A percentile compares a stretch with the other conserved stretches of the same genome.
Conservation (phyloP, 2,113 vertebrate species). For the Toxotes jaculatrix region DNA sequence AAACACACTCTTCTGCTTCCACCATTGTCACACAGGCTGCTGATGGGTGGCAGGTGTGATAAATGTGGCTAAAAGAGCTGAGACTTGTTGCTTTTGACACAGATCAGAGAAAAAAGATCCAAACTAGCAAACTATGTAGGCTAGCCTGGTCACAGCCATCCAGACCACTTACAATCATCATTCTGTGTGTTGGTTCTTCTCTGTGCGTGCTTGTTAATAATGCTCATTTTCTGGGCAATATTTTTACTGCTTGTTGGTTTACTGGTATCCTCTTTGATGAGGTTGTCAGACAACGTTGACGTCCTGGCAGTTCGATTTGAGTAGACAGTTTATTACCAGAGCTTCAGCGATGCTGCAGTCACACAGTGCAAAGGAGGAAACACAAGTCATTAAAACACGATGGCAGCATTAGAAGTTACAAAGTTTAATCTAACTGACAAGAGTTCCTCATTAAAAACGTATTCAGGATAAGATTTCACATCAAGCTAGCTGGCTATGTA, state of each 20-base stretch:
- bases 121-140: slow-evolving; percentile 11
- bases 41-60: slow-evolving; percentile 51
- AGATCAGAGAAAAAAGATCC: slow-evolving; percentile 29
- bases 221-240: slow-evolving; percentile 12
- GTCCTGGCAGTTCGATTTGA: slow-evolving; percentile 4
- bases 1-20: slow-evolving; percentile 39
- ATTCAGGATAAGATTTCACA: background rate
- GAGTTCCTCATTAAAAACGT: background rate
- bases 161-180: slow-evolving; percentile 29
- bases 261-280: slow-evolving; percentile 27
- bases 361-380: background rate
- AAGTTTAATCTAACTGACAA: slow-evolving; percentile 3
- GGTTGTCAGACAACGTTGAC: slow-evolving; percentile 25
- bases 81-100: slow-evolving; percentile 40
- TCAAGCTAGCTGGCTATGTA: background rate
- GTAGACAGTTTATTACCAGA: slow-evolving; percentile 22
- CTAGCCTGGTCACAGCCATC: slow-evolving; percentile 6
- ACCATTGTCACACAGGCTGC: slow-evolving; percentile 35
- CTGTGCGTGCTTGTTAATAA: slow-evolving; percentile 32
- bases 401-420: background rate
- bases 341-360: background rate
- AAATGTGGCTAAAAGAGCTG: slow-evolving; percentile 36
- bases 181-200: slow-evolving; percentile 2
- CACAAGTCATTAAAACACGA: background rate
- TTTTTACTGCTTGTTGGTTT: slow-evolving; percentile 21